These are phyloP conservation scores for Ramphastos sulfuratus DNA, from an alignment of 2,113 vertebrate species.

Conservation along the genomic window DNA sequence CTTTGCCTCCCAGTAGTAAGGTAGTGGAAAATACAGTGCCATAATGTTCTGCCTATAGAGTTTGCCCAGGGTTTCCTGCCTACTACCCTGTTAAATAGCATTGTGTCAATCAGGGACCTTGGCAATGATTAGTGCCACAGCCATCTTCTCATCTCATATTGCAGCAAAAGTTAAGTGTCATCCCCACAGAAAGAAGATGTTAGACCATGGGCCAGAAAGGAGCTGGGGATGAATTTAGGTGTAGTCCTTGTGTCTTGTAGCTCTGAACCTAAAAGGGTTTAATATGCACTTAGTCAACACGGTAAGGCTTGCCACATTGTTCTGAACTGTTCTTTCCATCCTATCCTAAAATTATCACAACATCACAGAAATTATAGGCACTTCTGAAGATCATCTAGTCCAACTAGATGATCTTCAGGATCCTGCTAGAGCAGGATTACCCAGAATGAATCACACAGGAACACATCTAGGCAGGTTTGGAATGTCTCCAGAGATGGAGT, in stretches of 20 bases:
- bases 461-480: too few species aligned
- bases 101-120: rapidly evolving
- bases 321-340: background rate
- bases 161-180: rapidly evolving
- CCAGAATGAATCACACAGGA: too few species aligned
- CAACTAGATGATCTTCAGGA: too few species aligned
- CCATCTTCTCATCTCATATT: rapidly evolving
- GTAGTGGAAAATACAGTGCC: background rate
- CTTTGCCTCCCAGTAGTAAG: background rate
- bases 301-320: background rate
- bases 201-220: background rate
- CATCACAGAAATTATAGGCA: too few species aligned
- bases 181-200: background rate
- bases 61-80: background rate
- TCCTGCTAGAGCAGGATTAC: too few species aligned
- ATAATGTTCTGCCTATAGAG: background rate
- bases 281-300: background rate
- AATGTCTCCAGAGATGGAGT: too few species aligned
- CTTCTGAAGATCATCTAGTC: too few species aligned
- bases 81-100: background rate
- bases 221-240: background rate
- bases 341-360: background rate
- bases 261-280: background rate
- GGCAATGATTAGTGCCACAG: background rate
- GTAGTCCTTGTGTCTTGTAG: background rate